These are phyloP conservation scores for Fistularia commersonii DNA, from an alignment of 2,797 vertebrate genomes.

Conservation along the genomic window DNA sequence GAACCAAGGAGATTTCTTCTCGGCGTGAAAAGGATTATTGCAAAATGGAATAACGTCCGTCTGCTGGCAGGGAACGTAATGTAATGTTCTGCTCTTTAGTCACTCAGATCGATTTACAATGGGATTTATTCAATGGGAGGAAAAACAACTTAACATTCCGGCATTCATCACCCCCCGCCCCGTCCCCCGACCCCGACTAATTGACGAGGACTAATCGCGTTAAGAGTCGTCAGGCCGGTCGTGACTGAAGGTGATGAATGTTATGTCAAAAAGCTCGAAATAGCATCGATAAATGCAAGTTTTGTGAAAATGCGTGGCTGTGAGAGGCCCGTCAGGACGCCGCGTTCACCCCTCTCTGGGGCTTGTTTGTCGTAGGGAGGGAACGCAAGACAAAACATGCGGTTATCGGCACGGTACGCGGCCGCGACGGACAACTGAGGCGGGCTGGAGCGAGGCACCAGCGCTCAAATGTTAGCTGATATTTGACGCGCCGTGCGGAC, in stretches of 20 bases:
- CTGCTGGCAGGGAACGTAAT: constrained; percentile 40
- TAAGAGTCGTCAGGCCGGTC: constrained; percentile 48
- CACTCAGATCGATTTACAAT: constrained; percentile 47
- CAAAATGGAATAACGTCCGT: constrained; percentile 54
- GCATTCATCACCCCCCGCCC: constrained; percentile 60
- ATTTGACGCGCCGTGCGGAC: no score
- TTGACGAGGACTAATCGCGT: constrained; percentile 55
- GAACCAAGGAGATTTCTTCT: no score
- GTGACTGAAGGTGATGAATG: constrained; percentile 63
- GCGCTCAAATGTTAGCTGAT: no score
- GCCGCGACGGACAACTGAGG: no score
- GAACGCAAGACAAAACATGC: no score
- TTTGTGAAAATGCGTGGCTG: constrained; percentile 60
- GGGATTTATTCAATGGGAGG: constrained; percentile 46
- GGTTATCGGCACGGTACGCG: no score
- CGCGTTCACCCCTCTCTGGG: no score
- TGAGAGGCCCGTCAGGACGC: no score
- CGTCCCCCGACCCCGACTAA: constrained; percentile 37
- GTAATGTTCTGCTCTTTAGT: constrained; percentile 37
- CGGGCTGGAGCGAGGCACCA: no score
- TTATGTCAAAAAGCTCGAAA: constrained; percentile 63
- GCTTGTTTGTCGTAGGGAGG: no score
- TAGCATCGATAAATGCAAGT: constrained; percentile 69
- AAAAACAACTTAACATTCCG: constrained; percentile 32
- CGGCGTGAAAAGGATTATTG: no score